phyloP scores from a whole-genome alignment of 2,797 vertebrate species.

The Synanceia verrucosa region DNA sequence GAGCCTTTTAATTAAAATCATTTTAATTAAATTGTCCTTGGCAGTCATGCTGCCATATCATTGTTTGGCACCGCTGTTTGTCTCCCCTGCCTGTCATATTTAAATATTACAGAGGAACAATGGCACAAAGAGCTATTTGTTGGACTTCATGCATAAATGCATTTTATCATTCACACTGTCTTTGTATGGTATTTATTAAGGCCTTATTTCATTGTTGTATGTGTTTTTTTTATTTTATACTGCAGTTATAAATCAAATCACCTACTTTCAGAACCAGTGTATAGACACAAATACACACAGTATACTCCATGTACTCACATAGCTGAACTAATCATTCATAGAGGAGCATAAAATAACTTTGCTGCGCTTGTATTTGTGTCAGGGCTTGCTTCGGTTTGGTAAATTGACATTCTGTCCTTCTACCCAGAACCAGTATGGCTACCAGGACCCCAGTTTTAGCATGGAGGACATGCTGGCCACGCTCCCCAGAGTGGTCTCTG shows the following conservation, averaged over 20 bases:
- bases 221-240: background rate
- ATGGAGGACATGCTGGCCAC: constrained; percentile 85
- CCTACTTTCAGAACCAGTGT: background rate
- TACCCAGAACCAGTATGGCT: constrained; percentile 78
- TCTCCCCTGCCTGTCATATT: constrained; percentile 57
- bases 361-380: background rate
- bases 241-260: background rate
- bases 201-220: background rate
- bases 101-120: constrained; percentile 51
- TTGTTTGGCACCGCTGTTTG: constrained; percentile 55
- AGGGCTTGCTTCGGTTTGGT: background rate
- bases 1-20: constrained; percentile 74
- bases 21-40: constrained; percentile 72
- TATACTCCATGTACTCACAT: background rate
- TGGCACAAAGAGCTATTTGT: constrained; percentile 16
- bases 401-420: background rate
- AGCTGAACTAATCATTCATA: background rate
- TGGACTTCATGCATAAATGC: background rate
- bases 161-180: background rate
- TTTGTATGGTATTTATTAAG: background rate
- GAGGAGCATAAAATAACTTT: background rate
- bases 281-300: background rate
- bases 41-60: constrained; percentile 64
- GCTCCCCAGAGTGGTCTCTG: constrained; percentile 84
- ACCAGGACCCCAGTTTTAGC: constrained; percentile 80